Evolutionary conservation across 2,113 vertebrate genomes (phyloP), one percentile per base, ranked within the genome.

Genomic region (Actenoides lindsayi): DNA sequence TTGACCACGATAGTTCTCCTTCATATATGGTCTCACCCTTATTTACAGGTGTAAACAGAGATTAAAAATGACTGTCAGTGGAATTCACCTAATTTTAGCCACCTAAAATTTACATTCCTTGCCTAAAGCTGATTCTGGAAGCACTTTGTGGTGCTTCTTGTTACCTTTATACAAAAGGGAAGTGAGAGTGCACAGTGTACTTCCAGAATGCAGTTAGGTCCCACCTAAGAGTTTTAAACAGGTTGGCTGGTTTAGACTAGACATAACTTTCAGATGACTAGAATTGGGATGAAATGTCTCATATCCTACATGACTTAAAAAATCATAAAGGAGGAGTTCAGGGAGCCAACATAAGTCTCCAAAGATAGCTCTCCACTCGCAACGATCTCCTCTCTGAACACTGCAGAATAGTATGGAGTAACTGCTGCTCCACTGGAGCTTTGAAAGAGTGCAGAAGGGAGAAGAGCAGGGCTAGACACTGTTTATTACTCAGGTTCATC

Each of bases 151-250:
- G 18, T 39, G 13, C 20, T 81, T 33, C 39, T 91, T 68, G 37
- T 4, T 81, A 39, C 60, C 65, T 74, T 91, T 25, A 62, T 30
- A 51, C 17, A 56, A 63, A 89, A 59, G 17, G 48, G 6, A 19
- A 30, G 8, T 0, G 1, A 41, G 14, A 0, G 1, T 1, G 1
- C 35, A 13, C 16, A 24, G 44, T 8, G 13, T 57, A 57, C 13
- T 70, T 59, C n/a, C 13, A 63, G 37, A 74, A 70, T 28, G 35
- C 25, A 84, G 23, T 64, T 70, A 44, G 21, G 39, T 65, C 51
- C 59, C 23, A 60, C 70, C 31, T 42, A 50, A 62, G 35, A 62
- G 44, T 71, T 25, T 54, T 87, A 30, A 76, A 82, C 31, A 65
- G 53, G 31, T 41, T 48, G n/a, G 60, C 44, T 56, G 13, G 8